Evolutionary conservation across 2,888 invertebrate species (phyloP), one percentile per base, ranked within the genome.

Genomic region (Euzophera pinguis): DNA sequence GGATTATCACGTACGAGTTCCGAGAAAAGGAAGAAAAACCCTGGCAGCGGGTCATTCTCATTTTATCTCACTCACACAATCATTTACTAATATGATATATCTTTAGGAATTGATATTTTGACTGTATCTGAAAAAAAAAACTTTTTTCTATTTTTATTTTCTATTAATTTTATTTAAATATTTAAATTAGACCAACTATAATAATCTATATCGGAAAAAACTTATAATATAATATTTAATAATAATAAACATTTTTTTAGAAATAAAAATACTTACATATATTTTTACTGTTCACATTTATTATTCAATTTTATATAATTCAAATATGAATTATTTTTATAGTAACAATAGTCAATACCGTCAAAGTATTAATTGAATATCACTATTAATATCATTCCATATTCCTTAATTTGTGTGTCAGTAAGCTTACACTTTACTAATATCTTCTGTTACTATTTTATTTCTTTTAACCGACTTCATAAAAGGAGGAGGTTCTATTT

Each of bases 11-110:
- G 41, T 64, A 60, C 53, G 78, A 78, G 42, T 63, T 65, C 63
- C 71, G 71, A 34, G 71, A 65, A 48, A 70, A 71, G 57, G 57
- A 72, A 39, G 85, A 84, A 75, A 85, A 85, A 67, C 81, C 84
- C 67, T 82, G 84, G 81, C 77, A 84, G 58, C 78, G 82, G 82
- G 85, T 85, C 71, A 77, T 68, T 62, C 58, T 42, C 32, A 54
- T 55, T 60, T 59, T 58, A 50, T 52, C 39, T 57, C 54, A 32
- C 29, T n/a, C 27, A 43, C 29, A 13, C 3, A 27, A 39, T 32
- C 7, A 32, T 22, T 22, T 3, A 3, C 22, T 22, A 22, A 22
- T 22, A 22, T 22, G 3, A 22, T 22, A 22, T 2, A 22, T 22
- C 5, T 3, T 22, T 5, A 22, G 22, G n/a, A n/a, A 22, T 22